Conservation (phyloP, 1,140 invertebrate genomes). For the Nylanderia fulva region DNA sequence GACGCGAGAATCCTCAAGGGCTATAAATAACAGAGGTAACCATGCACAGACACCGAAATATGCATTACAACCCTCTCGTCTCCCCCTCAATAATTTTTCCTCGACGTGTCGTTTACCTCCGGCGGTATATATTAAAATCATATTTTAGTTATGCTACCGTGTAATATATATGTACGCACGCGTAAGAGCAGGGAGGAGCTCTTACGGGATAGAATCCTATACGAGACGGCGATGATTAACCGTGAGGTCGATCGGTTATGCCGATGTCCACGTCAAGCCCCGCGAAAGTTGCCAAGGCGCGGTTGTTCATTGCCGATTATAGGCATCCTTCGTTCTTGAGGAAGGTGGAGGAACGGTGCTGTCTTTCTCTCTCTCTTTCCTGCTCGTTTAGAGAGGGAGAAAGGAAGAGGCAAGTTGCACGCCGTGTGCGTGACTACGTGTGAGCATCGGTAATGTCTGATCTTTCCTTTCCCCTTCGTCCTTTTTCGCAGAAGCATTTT, state of each 20-base stretch:
- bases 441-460: slow-evolving; percentile 3
- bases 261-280: slow-evolving; percentile 71
- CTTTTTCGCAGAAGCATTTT: slow-evolving; percentile 46
- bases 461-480: slow-evolving; percentile 51
- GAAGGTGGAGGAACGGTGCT: slow-evolving; percentile 40
- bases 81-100: slow-evolving; percentile 29
- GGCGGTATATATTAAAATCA: slow-evolving; percentile 48
- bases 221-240: slow-evolving; percentile 74
- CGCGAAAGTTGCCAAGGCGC: slow-evolving; percentile 81
- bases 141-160: slow-evolving; percentile 68
- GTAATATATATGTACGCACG: slow-evolving; percentile 55
- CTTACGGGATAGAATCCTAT: slow-evolving; percentile 54
- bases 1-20: neutral
- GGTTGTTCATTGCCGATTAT: slow-evolving; percentile 84
- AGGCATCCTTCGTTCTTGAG: slow-evolving; percentile 75
- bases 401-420: slow-evolving; percentile 37
- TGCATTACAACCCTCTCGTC: neutral
- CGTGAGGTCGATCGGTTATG: slow-evolving; percentile 73
- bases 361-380: slow-evolving; percentile 16
- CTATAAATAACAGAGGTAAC: slow-evolving; percentile 51
- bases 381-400: slow-evolving; percentile 58
- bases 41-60: slow-evolving; percentile 45
- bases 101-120: slow-evolving; percentile 8
- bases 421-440: neutral
- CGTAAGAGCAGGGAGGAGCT: slow-evolving; percentile 16